Conservation (phyloP, 2,888 invertebrate species). For the Caenorhabditis becei region DNA sequence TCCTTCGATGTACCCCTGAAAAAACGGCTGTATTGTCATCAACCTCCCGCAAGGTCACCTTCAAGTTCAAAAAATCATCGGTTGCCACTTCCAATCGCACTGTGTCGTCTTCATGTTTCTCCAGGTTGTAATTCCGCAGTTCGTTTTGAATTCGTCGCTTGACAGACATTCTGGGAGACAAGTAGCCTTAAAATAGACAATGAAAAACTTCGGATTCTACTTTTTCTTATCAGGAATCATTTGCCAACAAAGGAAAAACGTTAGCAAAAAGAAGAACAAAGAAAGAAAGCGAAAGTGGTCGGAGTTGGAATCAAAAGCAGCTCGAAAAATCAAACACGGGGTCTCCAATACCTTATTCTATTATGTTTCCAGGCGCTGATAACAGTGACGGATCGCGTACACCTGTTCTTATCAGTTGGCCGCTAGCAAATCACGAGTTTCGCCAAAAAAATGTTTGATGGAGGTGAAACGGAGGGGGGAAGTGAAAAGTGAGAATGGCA, state of each 20-base stretch:
- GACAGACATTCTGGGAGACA: neutral
- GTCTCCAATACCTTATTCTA: neutral
- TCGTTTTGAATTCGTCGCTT: neutral
- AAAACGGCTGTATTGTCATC: neutral
- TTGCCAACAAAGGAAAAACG: no score
- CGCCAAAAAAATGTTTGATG: neutral
- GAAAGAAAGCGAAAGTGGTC: no score
- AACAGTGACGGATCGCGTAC: neutral
- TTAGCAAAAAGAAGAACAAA: neutral
- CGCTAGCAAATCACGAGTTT: neutral
- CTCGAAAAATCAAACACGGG: neutral
- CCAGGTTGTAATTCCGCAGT: slow-evolving; percentile 3
- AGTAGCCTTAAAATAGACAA: no score
- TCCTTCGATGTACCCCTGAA: slow-evolving; percentile 21
- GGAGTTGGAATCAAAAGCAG: no score
- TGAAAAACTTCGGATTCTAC: no score
- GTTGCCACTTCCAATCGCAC: neutral
- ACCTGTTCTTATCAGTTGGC: slow-evolving; percentile 1
- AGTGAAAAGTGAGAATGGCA: neutral
- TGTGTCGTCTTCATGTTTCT: neutral
- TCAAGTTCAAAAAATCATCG: neutral
- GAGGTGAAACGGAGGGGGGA: neutral
- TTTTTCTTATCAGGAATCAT: neutral
- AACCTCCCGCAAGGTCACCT: neutral
- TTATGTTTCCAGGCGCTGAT: neutral